Percentiles rank a stretch among this genome's conserved stretches.
Evolutionary conservation across 2,888 invertebrate genomes (phyloP).

Genomic region (Hirtodrosophila histrioides): DNA sequence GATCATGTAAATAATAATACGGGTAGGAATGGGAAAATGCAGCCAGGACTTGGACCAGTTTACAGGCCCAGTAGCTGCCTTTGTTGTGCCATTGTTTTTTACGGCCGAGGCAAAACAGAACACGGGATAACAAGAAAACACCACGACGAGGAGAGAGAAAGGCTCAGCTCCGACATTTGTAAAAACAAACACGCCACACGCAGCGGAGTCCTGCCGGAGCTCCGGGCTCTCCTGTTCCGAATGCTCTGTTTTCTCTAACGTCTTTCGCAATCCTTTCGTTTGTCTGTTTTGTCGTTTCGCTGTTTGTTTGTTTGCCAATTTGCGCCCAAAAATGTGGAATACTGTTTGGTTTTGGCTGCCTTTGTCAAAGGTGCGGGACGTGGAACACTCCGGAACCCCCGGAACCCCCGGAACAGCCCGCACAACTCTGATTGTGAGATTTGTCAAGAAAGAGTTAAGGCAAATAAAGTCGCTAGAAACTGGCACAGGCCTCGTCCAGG

Average conservation of each 20-base stretch:
- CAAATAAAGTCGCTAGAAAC: constrained; percentile 41
- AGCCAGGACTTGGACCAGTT: constrained; percentile 11
- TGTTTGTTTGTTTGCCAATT: constrained; percentile 59
- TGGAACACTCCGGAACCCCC: too few relatives aligned
- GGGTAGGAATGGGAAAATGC: constrained; percentile 10
- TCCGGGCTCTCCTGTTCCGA: neutral
- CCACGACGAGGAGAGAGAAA: neutral
- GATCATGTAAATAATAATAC: constrained; percentile 58
- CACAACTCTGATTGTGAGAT: constrained; percentile 46
- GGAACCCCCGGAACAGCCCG: too few relatives aligned
- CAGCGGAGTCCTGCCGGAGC: constrained; percentile 19
- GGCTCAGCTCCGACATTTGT: constrained; percentile 44
- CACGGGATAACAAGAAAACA: constrained; percentile 56
- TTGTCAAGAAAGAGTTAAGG: constrained; percentile 63
- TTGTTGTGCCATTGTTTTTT: constrained; percentile 69
- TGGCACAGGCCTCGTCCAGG: neutral
- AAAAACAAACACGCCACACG: constrained; percentile 58
- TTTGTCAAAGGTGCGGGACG: constrained; percentile 46
- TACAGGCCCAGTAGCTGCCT: constrained; percentile 15
- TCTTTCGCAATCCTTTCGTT: constrained; percentile 54
- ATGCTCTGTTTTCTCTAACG: constrained; percentile 13
- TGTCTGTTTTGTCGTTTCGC: constrained; percentile 39
- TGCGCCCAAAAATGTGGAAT: constrained; percentile 39
- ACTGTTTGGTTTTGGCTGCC: constrained; percentile 58
- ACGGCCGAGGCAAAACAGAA: constrained; percentile 47